Evolutionary conservation across 2,797 vertebrate species (phyloP), one percentile per base, ranked within the genome.

Genomic region (Hybognathus amarus): DNA sequence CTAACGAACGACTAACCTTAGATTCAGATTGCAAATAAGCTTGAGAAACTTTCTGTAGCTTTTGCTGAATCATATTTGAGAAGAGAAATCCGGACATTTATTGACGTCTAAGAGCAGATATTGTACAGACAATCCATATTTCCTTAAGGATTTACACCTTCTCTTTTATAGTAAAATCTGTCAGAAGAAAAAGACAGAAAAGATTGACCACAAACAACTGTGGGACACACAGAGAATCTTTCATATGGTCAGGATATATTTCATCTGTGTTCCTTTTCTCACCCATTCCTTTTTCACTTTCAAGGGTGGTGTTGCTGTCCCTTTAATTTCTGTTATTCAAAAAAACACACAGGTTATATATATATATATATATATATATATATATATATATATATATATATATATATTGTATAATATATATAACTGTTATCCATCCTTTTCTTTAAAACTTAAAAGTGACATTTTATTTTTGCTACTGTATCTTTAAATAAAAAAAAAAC

Each of bases 91-190:
- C 17, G 30, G 73, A 75, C 54, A 15, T 81, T 67, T 80, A 70
- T 75, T 85, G 78, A 81, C 69, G 47, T 76, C 78, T 71, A 83
- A 77, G 79, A 71, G 80, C 74, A 71, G 76, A 85, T 67, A 73
- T 85, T 79, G 68, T 66, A 79, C 47, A 80, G 74, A 73, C 56
- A 7, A 50, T n/a, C 38, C 76, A 85, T 73, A 85, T 85, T 85
- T 82, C 85, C 79, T 42, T n/a, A 20, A 76, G 74, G 80, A 78
- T 18, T 9, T 27, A 47, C 22, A 52, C 59, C 22, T 47, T 52
- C 42, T 52, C 56, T 77, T 83, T 74, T 64, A 76, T 71, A 71
- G 77, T 64, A n/a, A 70, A 77, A 50, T 83, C 74, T 85, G 69
- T 82, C 80, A n/a, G 80, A 18, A 24, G 22, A 66, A 82, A 64